These are phyloP conservation scores for Sebastolobus altivelis DNA, from an alignment of 2,797 vertebrate genomes.

Conservation along the genomic window DNA sequence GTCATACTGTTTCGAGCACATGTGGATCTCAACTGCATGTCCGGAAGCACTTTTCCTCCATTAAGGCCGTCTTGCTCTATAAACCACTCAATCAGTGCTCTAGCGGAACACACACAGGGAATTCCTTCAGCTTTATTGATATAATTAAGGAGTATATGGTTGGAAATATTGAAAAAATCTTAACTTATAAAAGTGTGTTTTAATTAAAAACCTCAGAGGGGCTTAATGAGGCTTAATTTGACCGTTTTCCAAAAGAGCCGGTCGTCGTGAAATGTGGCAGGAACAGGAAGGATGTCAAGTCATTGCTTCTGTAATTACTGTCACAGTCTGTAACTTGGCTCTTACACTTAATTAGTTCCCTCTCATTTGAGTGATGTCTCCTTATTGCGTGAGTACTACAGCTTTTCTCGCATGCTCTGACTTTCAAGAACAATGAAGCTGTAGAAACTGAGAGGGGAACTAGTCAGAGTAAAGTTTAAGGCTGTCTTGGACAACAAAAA, in stretches of 20 bases:
- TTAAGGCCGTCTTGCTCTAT: slow-evolving; percentile 46
- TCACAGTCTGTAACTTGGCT: slow-evolving; percentile 74
- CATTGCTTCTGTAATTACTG: slow-evolving; percentile 81
- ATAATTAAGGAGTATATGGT: slow-evolving; percentile 73
- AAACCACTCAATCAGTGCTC: slow-evolving; percentile 51
- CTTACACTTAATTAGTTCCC: slow-evolving; percentile 71
- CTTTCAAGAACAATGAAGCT: slow-evolving; percentile 37
- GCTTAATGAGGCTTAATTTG: slow-evolving; percentile 81
- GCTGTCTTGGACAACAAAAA: not conserved
- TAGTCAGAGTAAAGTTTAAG: not conserved
- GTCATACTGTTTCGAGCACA: slow-evolving; percentile 52
- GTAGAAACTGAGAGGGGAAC: slow-evolving; percentile 29
- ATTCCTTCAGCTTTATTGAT: slow-evolving; percentile 70
- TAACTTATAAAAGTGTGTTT: slow-evolving; percentile 70
- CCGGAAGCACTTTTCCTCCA: slow-evolving; percentile 61
- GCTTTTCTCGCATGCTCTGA: slow-evolving; percentile 11
- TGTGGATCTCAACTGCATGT: slow-evolving; percentile 57
- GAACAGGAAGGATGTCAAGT: slow-evolving; percentile 79
- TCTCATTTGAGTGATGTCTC: slow-evolving; percentile 61
- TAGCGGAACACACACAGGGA: slow-evolving; percentile 40
- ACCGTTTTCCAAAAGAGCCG: slow-evolving; percentile 76
- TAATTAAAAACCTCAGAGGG: slow-evolving; percentile 81
- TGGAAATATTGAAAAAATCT: slow-evolving; percentile 76
- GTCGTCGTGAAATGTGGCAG: slow-evolving; percentile 78
- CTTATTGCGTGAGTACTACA: slow-evolving; percentile 45